Conservation (phyloP, 1,140 invertebrate species). For the Propsilocerus akamusi region DNA sequence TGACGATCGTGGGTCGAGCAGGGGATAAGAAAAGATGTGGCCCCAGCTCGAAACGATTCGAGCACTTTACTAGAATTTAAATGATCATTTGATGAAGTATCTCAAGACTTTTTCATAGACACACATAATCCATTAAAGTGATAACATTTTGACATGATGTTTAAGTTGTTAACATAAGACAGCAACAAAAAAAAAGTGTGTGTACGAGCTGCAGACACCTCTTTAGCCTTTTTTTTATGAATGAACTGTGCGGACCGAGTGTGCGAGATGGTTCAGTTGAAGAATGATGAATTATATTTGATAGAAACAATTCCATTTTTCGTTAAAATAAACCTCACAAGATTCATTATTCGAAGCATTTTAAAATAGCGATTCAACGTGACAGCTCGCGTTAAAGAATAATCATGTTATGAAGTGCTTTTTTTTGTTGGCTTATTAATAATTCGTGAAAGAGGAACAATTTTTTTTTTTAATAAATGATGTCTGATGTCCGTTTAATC, state of each 20-base stretch:
- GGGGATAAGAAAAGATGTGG: too few species aligned
- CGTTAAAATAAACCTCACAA: neutral
- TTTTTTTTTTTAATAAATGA: neutral
- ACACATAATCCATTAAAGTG: conserved; percentile 1
- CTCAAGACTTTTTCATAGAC: too few species aligned
- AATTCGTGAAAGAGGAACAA: too few species aligned
- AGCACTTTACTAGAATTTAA: too few species aligned
- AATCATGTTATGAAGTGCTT: conserved; percentile 3
- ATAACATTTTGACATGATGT: conserved; percentile 3
- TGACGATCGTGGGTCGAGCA: too few species aligned
- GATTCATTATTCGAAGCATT: neutral
- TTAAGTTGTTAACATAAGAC: neutral
- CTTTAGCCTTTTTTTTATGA: neutral
- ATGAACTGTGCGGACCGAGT: neutral
- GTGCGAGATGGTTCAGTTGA: neutral
- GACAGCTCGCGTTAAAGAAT: conserved; percentile 1
- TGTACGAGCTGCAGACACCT: neutral
- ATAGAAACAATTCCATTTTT: too few species aligned
- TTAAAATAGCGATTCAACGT: neutral
- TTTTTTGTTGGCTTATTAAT: too few species aligned
- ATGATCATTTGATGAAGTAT: conserved; percentile 1
- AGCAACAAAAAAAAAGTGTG: neutral
- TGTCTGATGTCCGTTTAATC: too few species aligned
- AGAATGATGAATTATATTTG: neutral
- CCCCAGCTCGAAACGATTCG: too few species aligned